Base-by-base conservation (phyloP, 1,140 invertebrate species). In the Formica selysi region DNA sequence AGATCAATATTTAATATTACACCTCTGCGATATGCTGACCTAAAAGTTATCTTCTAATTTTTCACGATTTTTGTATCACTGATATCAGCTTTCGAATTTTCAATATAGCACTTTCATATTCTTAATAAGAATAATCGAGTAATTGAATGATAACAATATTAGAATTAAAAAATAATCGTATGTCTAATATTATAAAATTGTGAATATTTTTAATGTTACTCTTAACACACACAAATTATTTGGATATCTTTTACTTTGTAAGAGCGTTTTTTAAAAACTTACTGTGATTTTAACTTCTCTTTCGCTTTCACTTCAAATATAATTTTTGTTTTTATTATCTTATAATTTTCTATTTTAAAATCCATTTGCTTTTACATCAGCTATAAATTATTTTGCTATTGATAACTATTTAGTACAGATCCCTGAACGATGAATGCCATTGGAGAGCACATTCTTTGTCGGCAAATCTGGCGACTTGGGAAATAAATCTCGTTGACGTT, bases 311-410 rank as follows among this genome's bases (percentile, higher is more conserved):
- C 16, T 19, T 51, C 16, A 26, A 26, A 76, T 76, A 26, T 59
- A 76, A 59, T 61, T 13, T 61, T 61, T 26, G 32, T 76, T 76
- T 76, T 57, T 59, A 16, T 26, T 22, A 13, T 36, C n/a, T 74
- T 54, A 5, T 57, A n/a, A 13, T 26, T 19, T 57, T 16, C 7
- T 29, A 32, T 76, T 76, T 13, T 32, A 67, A 5, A 8, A 36
- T 32, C 22, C 51, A 80, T 81, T 59, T 80, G 16, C 32, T 71
- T 79, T 86, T 67, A 73, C 22, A 32, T 48, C 1, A 2, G 5
- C 44, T 11, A 16, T 70, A 78, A 54, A 74, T 36, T 54, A 57
- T 57, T 32, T 54, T 44, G 48, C 44, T 54, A 26, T 64, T 19
- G 5, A 38, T 71, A 44, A 59, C 19, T 29, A 54, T 71, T 38